These are phyloP conservation scores for Girardinichthys multiradiatus DNA, from an alignment of 2,113 vertebrate genomes.

Conservation along the genomic window DNA sequence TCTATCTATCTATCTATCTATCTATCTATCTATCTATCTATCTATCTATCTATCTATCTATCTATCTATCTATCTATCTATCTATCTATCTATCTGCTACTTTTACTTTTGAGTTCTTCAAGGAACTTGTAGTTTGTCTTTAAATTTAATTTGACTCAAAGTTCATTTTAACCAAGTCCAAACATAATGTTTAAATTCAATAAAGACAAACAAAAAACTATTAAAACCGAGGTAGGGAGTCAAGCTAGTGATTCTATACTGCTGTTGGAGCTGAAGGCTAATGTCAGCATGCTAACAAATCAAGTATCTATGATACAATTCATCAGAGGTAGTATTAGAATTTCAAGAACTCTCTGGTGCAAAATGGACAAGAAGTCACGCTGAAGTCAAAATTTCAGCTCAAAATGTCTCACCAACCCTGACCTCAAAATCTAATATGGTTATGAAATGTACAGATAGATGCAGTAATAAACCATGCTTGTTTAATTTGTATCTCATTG, in stretches of 20 bases:
- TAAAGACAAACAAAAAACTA: too few relatives aligned
- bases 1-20: too few relatives aligned
- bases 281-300: neutral
- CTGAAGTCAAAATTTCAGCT: neutral
- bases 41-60: too few relatives aligned
- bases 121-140: neutral
- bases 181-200: neutral
- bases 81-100: too few relatives aligned
- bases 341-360: too few relatives aligned
- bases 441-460: neutral
- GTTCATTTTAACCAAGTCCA: neutral
- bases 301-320: too few relatives aligned
- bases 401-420: neutral
- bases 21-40: too few relatives aligned
- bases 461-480: neutral
- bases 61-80: too few relatives aligned
- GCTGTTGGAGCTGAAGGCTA: neutral
- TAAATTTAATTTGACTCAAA: neutral
- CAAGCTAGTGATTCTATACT: neutral
- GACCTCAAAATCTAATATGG: neutral
- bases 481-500: neutral
- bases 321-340: too few relatives aligned
- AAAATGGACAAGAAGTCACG: neutral
- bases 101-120: neutral
- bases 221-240: too few relatives aligned